Evolutionary conservation across 2,797 vertebrate species (phyloP).

Genomic region (Rallus crepitans): DNA sequence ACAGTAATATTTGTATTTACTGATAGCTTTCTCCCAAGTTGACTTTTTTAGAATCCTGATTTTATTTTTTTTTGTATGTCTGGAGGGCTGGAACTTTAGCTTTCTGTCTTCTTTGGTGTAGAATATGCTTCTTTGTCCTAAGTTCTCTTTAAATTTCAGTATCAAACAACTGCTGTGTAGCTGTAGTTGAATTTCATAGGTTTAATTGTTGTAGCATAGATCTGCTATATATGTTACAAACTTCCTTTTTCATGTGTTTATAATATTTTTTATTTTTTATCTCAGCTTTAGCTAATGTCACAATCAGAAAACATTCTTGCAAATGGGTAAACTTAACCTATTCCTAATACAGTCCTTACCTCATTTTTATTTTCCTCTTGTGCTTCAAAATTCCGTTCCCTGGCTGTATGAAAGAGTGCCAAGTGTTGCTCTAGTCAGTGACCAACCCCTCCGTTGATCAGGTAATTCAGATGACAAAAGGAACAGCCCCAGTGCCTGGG

Average conservation of each 20-base stretch:
- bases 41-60: background rate
- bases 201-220: background rate
- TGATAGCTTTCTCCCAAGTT: background rate
- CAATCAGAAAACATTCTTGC: background rate
- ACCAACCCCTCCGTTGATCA: background rate
- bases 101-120: background rate
- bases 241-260: background rate
- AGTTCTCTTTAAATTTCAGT: background rate
- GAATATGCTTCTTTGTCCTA: background rate
- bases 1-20: background rate
- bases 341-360: background rate
- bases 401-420: background rate
- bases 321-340: background rate
- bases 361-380: background rate
- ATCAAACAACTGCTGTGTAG: background rate
- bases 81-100: background rate
- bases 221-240: background rate
- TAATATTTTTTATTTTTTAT: background rate
- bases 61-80: background rate
- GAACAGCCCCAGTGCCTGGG: background rate
- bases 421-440: background rate
- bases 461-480: background rate
- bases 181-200: background rate
- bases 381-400: background rate
- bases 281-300: background rate